Base-by-base conservation (phyloP, 2,888 invertebrate species). In the Saturnia japonica region DNA sequence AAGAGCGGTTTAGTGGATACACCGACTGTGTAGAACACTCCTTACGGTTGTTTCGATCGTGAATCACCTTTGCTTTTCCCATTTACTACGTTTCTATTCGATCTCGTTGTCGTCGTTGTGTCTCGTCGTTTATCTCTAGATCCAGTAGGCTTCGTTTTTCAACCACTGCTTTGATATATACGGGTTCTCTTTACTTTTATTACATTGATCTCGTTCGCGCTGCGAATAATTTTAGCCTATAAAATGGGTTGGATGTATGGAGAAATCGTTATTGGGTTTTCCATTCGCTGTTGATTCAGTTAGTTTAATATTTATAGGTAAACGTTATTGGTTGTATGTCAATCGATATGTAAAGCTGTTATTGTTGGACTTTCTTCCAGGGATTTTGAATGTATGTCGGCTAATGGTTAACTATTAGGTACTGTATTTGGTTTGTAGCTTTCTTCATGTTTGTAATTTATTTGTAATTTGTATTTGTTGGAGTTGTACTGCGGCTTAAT, bases 101-200 rank as follows among this genome's bases (percentile, higher is more conserved):
- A 79, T 75, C 76, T 79, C 75, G 75, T 75, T 78, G 72, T 76
- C 76, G 80, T 76, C 80, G 80, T 81, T 81, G n/a, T n/a, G n/a
- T n/a, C n/a, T n/a, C n/a, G n/a, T n/a, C n/a, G n/a, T 47, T 79
- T 76, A 78, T 81, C 79, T 74, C 77, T 77, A 77, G 75, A 79
- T 76, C 66, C 74, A 74, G 69, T 77, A 73, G 74, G 74, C 78
- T 76, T 73, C 76, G 79, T 81, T 81, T 79, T 78, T 79, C 76
- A 78, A 80, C 79, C 78, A 73, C 77, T 74, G 74, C 80, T 75
- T 77, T 81, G 80, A 80, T 80, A 79, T 78, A 79, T 69, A 57
- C 40, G 22, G 34, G 47, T 16, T 42, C 28, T 42, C 47, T 60
- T 69, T 71, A 51, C 64, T 69, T 71, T 71, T 67, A 60, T 71